phyloP scores from a whole-genome alignment of 2,797 vertebrate genomes.

The Sebastes trivittatus region DNA sequence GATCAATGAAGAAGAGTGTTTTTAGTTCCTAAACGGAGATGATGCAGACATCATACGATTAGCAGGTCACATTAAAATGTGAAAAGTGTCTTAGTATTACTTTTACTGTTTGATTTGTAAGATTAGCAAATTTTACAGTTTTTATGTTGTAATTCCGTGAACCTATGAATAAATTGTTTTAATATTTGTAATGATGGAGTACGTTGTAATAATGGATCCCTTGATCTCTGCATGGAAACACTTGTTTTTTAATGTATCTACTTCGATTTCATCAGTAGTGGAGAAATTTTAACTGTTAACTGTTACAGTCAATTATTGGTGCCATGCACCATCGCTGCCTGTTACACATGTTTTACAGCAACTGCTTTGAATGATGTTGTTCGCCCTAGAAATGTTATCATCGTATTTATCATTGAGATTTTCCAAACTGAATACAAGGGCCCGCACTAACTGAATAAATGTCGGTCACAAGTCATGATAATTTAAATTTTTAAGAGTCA shows the following conservation, averaged over 20 bases:
- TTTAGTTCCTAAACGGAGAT: constrained; percentile 5
- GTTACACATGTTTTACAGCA: constrained; percentile 37
- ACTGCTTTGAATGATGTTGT: constrained; percentile 18
- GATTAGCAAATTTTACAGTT: constrained; percentile 25
- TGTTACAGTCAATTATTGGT: constrained; percentile 61
- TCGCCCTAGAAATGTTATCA: not conserved
- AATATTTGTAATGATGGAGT: constrained; percentile 31
- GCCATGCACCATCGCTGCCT: constrained; percentile 67
- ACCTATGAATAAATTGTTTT: constrained; percentile 23
- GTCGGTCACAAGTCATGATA: constrained; percentile 13
- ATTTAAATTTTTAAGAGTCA: not conserved
- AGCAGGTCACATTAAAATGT: constrained; percentile 57
- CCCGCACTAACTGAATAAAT: constrained; percentile 42
- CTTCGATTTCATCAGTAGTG: constrained; percentile 39
- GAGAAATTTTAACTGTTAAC: constrained; percentile 24
- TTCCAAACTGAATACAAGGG: constrained; percentile 34
- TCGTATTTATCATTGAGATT: constrained; percentile 12
- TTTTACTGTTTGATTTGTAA: constrained; percentile 51
- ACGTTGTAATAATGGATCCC: constrained; percentile 22
- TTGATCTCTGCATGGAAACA: constrained; percentile 45
- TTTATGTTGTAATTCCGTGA: constrained; percentile 41
- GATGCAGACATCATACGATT: constrained; percentile 6
- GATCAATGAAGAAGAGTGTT: constrained; percentile 51
- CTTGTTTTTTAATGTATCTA: constrained; percentile 46
- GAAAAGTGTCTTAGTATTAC: constrained; percentile 67